Evolutionary conservation across 2,797 vertebrate genomes (phyloP), one percentile per base, ranked within the genome.

Genomic region (Coregonus ussuriensis): DNA sequence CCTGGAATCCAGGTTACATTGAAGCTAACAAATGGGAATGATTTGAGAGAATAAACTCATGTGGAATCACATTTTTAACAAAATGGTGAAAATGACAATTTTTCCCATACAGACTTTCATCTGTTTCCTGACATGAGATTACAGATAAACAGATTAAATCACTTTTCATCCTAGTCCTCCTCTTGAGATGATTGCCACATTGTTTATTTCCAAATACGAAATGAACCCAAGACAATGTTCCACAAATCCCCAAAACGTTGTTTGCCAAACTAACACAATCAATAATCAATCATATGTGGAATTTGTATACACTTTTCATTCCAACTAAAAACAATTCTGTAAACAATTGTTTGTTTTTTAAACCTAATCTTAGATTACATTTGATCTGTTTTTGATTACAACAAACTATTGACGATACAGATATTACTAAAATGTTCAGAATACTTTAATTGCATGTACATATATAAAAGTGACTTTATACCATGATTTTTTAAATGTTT

Each of bases 391-490:
- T 89, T 87, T 81, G 93, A 93, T 94, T 94, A 94, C 90, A 91
- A 88, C 89, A 91, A 88, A 89, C 90, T 94, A 93, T 87, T 82
- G 82, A 86, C 89, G 90, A 93, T 93, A 90, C 85, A 91, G 84
- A 85, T 90, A 93, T 93, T 93, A 94, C 93, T 93, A 94, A 91
- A 59, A 92, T 90, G 90, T 89, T 93, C 89, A 85, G 88, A 93
- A 95, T 94, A 92, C 89, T 92, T 93, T 73, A 88, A 90, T 91
- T 93, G 86, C 90, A 94, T 91, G 92, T 94, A 94, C 93, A 94
- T 92, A 85, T 93, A 94, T 90, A 94, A 93, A 54, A 95, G 93
- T 95, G 93, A 95, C 93, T 91, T 84, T 88, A 59, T 59, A 88
- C 89, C 85, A 89, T 93, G 87, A 88, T 92, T 93, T 90, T 80